Conservation (phyloP, 2,888 invertebrate genomes). For the Tethea ocularis region DNA sequence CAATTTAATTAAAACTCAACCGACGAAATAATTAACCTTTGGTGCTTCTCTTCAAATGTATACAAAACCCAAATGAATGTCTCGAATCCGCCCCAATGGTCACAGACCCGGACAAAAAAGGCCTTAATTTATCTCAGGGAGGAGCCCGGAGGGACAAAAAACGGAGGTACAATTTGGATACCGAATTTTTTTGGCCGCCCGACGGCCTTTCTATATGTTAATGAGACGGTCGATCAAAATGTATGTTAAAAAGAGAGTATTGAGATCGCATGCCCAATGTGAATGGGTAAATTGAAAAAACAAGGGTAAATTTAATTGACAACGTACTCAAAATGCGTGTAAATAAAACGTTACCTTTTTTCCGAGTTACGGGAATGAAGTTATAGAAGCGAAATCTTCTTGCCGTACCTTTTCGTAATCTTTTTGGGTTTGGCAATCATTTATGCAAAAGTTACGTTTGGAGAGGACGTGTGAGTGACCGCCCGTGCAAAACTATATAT, state of each 20-base stretch:
- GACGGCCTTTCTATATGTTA: conserved; percentile 67
- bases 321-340: conserved; percentile 14
- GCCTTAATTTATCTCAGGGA: conserved; percentile 58
- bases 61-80: conserved; percentile 51
- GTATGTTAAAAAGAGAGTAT: conserved; percentile 63
- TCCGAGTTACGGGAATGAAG: background rate
- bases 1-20: conserved; percentile 9
- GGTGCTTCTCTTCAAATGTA: conserved; percentile 46
- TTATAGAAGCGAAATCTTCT: background rate
- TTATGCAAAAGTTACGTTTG: background rate
- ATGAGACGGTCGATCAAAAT: conserved; percentile 61
- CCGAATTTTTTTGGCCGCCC: conserved; percentile 54
- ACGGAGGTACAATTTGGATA: conserved; percentile 58
- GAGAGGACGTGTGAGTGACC: background rate
- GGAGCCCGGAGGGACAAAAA: conserved; percentile 53
- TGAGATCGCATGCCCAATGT: conserved; percentile 41
- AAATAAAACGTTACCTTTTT: conserved; percentile 3
- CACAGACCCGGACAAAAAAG: conserved; percentile 49
- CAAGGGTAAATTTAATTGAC: conserved; percentile 47
- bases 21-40: conserved; percentile 50
- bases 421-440: conserved; percentile 1
- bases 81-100: conserved; percentile 48
- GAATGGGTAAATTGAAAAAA: conserved; percentile 53
- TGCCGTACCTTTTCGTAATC: background rate
- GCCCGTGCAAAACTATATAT: background rate